Conservation (phyloP, 2,797 vertebrate genomes). For the Dryobates pubescens region DNA sequence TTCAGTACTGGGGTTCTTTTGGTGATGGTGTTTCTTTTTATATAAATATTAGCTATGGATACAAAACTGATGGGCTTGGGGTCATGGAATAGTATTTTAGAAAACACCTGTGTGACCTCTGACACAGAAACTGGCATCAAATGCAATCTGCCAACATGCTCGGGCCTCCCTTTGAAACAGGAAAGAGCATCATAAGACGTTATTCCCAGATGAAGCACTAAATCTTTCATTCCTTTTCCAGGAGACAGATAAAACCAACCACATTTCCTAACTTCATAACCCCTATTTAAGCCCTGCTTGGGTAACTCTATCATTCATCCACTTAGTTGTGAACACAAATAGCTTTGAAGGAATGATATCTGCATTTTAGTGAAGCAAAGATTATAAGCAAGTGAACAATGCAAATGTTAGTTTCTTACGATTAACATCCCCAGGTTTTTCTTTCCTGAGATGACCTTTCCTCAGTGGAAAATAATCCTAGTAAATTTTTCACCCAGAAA, state of each 20-base stretch:
- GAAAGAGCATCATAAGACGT: neutral
- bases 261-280: neutral
- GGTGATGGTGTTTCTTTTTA: neutral
- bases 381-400: neutral
- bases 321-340: neutral
- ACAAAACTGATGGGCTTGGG: neutral
- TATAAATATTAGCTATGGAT: neutral
- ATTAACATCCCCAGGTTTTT: neutral
- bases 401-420: neutral
- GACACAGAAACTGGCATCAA: rapidly evolving
- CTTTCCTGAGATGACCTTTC: neutral
- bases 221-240: neutral
- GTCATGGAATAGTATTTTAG: neutral
- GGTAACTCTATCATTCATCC: neutral
- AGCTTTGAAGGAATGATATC: neutral
- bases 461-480: neutral
- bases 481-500: neutral
- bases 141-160: neutral
- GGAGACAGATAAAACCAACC: neutral
- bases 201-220: neutral
- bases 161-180: neutral
- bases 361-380: neutral
- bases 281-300: neutral
- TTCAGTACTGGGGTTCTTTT: neutral
- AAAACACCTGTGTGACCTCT: neutral